These are phyloP conservation scores for Bos taurus DNA, from an alignment of 2,113 vertebrate genomes.

Conservation along the genomic window ARS-UCD2.0 NC_037343.1:9037001-9037500, in stretches of 20 bases:
- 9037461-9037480: not conserved
- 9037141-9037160: not conserved
- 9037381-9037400: not conserved
- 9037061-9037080: not conserved
- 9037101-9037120: not conserved
- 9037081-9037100: not conserved
- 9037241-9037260: not conserved
- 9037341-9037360: not conserved
- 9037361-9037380: not conserved
- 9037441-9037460: not conserved
- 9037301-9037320: not conserved
- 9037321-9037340: not conserved
- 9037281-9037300: not conserved
- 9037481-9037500: not conserved
- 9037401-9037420: not conserved
- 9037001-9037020: not conserved
- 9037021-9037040: not conserved
- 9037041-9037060: not conserved
- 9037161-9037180: not conserved
- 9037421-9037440: not conserved
- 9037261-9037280: not conserved
- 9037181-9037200: not conserved
- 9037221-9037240: not conserved
- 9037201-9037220: not conserved
- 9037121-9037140: not conserved